Conservation (phyloP, 2,888 invertebrate genomes). For the Tenthredo notha region DNA sequence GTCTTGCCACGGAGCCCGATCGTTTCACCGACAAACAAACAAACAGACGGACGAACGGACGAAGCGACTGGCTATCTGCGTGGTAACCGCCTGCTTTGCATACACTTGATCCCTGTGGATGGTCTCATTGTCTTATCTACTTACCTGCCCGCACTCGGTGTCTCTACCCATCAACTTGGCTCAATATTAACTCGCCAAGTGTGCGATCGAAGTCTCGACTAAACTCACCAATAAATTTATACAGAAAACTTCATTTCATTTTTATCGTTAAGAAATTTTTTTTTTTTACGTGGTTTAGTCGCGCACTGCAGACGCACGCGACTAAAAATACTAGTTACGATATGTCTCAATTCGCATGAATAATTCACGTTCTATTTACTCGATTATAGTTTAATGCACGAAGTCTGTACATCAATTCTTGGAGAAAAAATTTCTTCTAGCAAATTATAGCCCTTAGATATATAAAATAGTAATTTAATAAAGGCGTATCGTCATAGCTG, state of each 20-base stretch:
- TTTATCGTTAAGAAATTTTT: not conserved
- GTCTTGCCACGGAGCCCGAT: constrained; percentile 65
- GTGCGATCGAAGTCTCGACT: constrained; percentile 33
- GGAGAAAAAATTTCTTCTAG: constrained; percentile 6
- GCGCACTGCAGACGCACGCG: constrained; percentile 6
- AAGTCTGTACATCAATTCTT: not conserved
- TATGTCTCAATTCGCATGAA: not conserved
- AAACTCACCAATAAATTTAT: constrained; percentile 4
- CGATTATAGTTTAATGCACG: not conserved
- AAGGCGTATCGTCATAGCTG: not conserved
- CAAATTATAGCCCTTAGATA: constrained; percentile 21
- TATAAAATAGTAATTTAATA: not conserved
- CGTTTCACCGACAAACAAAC: constrained; percentile 50
- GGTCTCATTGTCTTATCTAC: constrained; percentile 53
- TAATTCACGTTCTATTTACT: constrained; percentile 21
- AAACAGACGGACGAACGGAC: constrained; percentile 40
- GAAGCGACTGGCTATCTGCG: constrained; percentile 71
- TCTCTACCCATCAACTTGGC: constrained; percentile 23
- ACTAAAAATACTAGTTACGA: not conserved
- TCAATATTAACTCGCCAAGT: constrained; percentile 33
- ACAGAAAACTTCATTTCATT: constrained; percentile 2
- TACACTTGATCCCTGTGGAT: constrained; percentile 73
- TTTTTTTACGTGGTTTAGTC: not conserved
- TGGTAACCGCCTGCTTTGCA: constrained; percentile 74
- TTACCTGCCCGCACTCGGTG: constrained; percentile 38